Conservation (phyloP, 2,797 vertebrate species). For the Emys orbicularis region DNA sequence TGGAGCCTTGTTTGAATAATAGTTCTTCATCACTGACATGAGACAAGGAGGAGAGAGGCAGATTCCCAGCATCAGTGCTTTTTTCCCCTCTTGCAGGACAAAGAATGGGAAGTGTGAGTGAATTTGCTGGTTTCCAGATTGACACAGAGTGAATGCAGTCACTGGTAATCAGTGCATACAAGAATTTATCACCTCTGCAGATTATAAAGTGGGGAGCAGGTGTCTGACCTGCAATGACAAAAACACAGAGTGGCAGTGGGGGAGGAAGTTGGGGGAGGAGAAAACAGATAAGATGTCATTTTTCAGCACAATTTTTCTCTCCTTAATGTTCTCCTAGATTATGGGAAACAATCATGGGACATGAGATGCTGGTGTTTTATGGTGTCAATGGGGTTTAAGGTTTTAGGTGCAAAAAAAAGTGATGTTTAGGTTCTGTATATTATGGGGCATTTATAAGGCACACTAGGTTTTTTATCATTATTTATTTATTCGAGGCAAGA, state of each 20-base stretch:
- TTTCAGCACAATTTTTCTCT: conserved; percentile 64
- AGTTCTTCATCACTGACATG: not conserved
- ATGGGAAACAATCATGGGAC: conserved; percentile 38
- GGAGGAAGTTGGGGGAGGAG: not conserved
- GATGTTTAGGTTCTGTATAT: conserved; percentile 10
- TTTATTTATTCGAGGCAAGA: conserved; percentile 55
- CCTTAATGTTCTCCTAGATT: conserved; percentile 61
- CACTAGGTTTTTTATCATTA: not conserved
- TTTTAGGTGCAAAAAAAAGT: conserved; percentile 34
- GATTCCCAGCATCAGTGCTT: not conserved
- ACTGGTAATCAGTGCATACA: not conserved
- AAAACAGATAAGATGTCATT: conserved; percentile 64
- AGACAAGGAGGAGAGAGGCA: not conserved
- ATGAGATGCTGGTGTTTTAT: conserved; percentile 43
- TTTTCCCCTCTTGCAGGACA: conserved; percentile 28
- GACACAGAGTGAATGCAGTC: not conserved
- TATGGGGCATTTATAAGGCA: conserved; percentile 42
- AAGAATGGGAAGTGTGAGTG: not conserved
- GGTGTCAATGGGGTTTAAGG: conserved; percentile 55
- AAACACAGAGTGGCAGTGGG: not conserved
- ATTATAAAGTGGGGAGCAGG: conserved; percentile 54
- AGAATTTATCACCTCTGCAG: conserved; percentile 54
- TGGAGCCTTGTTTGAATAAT: not conserved
- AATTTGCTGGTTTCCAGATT: not conserved
- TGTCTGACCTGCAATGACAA: conserved; percentile 64